These are phyloP conservation scores for Allygus modestus DNA, from an alignment of 2,888 invertebrate species.

Conservation along the genomic window DNA sequence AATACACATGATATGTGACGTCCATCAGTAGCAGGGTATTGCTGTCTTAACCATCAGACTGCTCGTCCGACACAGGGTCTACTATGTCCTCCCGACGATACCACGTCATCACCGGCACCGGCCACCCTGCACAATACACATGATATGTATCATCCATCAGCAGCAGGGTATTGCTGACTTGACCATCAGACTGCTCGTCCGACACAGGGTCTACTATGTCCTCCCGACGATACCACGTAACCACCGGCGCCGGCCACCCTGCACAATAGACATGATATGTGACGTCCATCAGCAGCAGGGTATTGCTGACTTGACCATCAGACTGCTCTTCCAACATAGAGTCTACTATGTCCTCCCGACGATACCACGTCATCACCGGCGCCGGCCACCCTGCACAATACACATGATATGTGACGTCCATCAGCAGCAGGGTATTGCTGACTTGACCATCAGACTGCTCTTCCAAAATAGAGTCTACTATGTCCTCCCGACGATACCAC, in stretches of 20 bases:
- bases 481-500: slow-evolving; percentile 37
- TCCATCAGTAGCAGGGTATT: no score
- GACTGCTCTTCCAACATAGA: neutral
- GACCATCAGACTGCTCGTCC: neutral
- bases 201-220: neutral
- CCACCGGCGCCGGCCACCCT: slow-evolving; percentile 30
- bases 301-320: slow-evolving; percentile 17
- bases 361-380: neutral
- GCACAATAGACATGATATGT: neutral
- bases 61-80: neutral
- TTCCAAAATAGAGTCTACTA: slow-evolving; percentile 41
- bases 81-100: no score
- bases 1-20: no score
- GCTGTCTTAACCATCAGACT: slow-evolving; percentile 1
- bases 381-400: slow-evolving; percentile 4
- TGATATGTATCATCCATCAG: neutral
- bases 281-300: no score
- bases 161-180: slow-evolving; percentile 21
- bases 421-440: no score
- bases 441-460: slow-evolving; percentile 18
- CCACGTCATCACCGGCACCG: slow-evolving; percentile 45
- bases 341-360: neutral
- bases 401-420: neutral
- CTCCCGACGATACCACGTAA: neutral
- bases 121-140: slow-evolving; percentile 2